Evolutionary conservation across 2,888 invertebrate genomes (phyloP).

Genomic region (Leucoptera coffeella): DNA sequence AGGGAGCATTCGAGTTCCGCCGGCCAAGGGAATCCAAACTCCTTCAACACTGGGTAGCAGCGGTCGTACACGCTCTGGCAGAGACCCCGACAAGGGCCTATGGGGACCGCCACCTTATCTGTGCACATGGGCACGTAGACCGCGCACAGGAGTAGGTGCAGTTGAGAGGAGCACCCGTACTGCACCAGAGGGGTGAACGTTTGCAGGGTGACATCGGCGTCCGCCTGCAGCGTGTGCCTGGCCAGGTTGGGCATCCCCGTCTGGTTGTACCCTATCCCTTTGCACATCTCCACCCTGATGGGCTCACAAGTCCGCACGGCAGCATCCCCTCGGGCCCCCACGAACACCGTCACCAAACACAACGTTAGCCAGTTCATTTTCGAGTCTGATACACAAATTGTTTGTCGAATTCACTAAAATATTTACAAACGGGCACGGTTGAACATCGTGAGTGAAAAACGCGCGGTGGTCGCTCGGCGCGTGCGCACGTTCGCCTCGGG

Average conservation of each 20-base stretch:
- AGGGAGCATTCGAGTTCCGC: slow-evolving; percentile 80
- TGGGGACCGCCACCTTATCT: slow-evolving; percentile 82
- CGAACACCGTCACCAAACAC: slow-evolving; percentile 21
- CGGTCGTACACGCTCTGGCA: slow-evolving; percentile 81
- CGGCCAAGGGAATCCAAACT: slow-evolving; percentile 93
- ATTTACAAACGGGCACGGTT: too few relatives aligned
- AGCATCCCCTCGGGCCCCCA: slow-evolving; percentile 31
- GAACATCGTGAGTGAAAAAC: slow-evolving; percentile 15
- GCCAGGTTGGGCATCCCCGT: slow-evolving; percentile 93
- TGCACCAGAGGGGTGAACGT: slow-evolving; percentile 88
- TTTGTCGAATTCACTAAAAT: slow-evolving; percentile 20
- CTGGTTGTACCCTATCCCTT: slow-evolving; percentile 84
- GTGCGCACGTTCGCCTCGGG: slow-evolving; percentile 13
- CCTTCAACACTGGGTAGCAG: slow-evolving; percentile 83
- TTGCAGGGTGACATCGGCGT: slow-evolving; percentile 83
- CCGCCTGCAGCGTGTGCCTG: slow-evolving; percentile 80
- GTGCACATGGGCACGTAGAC: slow-evolving; percentile 96
- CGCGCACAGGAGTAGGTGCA: slow-evolving; percentile 87
- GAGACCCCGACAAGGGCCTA: slow-evolving; percentile 87
- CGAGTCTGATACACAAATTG: slow-evolving; percentile 13
- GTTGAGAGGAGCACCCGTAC: slow-evolving; percentile 83
- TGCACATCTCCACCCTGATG: slow-evolving; percentile 81
- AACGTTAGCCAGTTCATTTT: slow-evolving; percentile 27
- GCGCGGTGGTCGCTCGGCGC: slow-evolving; percentile 15
- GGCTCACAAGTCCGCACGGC: slow-evolving; percentile 70